phyloP scores from a whole-genome alignment of 2,113 vertebrate genomes.

The Tricholaema leucomelas region DNA sequence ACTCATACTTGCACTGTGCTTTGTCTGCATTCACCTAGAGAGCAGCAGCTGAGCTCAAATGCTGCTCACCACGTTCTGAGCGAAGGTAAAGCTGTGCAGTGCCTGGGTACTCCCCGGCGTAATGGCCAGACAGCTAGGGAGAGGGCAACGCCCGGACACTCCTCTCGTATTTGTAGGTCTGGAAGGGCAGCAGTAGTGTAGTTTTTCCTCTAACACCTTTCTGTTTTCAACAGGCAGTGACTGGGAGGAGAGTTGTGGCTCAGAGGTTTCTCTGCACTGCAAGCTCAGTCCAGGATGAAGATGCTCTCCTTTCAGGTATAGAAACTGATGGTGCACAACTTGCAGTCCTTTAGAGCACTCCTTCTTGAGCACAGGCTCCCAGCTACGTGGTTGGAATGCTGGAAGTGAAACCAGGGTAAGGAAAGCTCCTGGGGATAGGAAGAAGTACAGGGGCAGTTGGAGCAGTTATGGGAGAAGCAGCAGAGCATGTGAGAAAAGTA shows the following conservation, averaged over 20 bases:
- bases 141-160: background rate
- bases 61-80: background rate
- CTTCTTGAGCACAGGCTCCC: fast-evolving
- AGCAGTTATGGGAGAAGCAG: background rate
- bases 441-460: background rate
- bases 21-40: background rate
- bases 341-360: background rate
- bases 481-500: background rate
- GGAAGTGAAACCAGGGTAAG: background rate
- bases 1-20: background rate
- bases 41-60: background rate
- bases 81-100: background rate
- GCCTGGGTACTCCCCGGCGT: background rate
- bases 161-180: background rate
- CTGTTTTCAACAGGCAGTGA: background rate
- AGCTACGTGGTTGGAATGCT: background rate
- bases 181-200: background rate
- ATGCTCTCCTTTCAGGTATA: background rate
- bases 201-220: background rate
- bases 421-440: background rate
- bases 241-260: background rate
- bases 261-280: background rate
- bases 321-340: background rate
- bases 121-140: background rate
- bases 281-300: background rate